Evolutionary conservation across 2,113 vertebrate species (phyloP).

Genomic region (Pristiophorus japonicus): DNA sequence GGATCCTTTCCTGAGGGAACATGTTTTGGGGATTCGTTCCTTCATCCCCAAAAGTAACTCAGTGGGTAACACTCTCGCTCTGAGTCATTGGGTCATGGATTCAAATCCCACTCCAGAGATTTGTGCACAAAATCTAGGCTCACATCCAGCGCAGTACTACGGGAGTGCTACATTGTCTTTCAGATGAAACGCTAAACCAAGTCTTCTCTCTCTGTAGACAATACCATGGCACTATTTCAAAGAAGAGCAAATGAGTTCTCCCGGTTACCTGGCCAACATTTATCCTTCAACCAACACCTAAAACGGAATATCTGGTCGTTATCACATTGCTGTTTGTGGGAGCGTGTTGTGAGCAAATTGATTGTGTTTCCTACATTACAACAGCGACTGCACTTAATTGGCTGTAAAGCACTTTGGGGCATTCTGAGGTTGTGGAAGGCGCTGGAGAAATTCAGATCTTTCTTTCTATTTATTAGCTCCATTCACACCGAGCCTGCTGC

Average conservation of each 20-base stretch:
- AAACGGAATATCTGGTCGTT: background rate
- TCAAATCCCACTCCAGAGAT: background rate
- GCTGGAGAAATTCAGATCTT: background rate
- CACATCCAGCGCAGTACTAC: too few species aligned
- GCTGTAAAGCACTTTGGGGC: background rate
- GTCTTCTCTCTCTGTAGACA: background rate
- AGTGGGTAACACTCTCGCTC: background rate
- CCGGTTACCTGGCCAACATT: background rate
- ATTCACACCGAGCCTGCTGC: background rate
- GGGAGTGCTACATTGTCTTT: background rate
- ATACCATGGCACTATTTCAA: background rate
- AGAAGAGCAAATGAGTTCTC: background rate
- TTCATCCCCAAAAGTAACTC: background rate
- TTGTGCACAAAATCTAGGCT: background rate
- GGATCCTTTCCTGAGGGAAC: background rate
- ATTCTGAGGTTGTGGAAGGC: background rate
- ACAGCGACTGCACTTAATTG: background rate
- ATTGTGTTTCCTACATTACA: background rate
- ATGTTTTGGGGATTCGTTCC: too few species aligned
- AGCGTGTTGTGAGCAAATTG: background rate
- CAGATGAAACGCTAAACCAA: background rate
- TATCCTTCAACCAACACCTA: background rate
- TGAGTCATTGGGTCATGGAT: background rate
- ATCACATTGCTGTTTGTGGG: background rate
- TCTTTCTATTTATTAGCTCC: too few species aligned